Conservation (phyloP, 1,140 invertebrate genomes). For the Araneus ventricosus region DNA sequence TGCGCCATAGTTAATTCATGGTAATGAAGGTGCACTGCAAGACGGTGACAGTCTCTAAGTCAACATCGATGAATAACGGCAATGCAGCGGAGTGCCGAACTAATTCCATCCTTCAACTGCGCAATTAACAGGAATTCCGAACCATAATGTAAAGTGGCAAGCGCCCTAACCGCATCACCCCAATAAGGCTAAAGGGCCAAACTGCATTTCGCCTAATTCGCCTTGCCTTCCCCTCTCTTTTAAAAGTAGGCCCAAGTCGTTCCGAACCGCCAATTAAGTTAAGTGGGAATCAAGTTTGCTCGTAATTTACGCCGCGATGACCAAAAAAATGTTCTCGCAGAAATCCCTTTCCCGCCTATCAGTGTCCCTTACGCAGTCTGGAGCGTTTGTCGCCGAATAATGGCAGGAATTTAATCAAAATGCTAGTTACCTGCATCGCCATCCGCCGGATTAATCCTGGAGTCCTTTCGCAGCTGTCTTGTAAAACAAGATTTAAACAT, state of each 20-base stretch:
- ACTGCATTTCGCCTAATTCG: conserved; percentile 30
- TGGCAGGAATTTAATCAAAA: conserved; percentile 40
- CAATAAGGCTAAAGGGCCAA: conserved; percentile 13
- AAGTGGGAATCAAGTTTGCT: conserved; percentile 46
- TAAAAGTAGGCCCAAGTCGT: conserved; percentile 31
- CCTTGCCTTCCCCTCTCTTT: background rate
- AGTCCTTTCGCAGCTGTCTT: conserved; percentile 13
- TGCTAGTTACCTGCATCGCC: background rate
- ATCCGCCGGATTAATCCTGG: background rate
- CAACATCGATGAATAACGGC: background rate
- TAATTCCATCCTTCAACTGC: conserved; percentile 21
- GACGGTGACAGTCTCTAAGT: background rate
- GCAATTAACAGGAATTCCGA: conserved; percentile 41
- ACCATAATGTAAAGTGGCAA: conserved; percentile 12
- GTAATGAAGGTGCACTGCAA: background rate
- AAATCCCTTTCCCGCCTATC: background rate
- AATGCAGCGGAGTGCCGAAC: background rate
- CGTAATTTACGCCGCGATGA: conserved; percentile 38
- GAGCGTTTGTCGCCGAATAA: background rate
- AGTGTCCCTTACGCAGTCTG: background rate
- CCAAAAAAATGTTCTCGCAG: conserved; percentile 35
- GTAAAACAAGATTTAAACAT: conserved; percentile 16
- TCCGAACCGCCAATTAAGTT: conserved; percentile 35
- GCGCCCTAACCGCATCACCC: conserved; percentile 18
- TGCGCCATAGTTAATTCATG: conserved; percentile 28